Evolutionary conservation across 2,888 invertebrate genomes (phyloP), one percentile per base, ranked within the genome.

Genomic region (Sisyra terminalis): DNA sequence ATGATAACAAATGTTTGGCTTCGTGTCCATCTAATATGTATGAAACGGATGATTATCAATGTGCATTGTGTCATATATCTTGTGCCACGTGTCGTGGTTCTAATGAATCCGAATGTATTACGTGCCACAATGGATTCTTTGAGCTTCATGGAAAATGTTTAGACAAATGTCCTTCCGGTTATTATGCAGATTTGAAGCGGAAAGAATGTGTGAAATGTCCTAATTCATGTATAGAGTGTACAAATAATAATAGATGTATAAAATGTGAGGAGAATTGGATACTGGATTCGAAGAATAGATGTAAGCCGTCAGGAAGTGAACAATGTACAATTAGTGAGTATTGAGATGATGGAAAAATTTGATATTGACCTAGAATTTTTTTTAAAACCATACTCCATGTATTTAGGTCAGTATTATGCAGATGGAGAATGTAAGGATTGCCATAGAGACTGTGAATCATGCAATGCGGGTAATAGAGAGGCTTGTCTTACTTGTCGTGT

Each of bases 41-140:
- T 56, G 89, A 89, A 63, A 86, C 85, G 2, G 83, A 87, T 53
- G 87, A 89, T 58, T 85, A 88, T 61, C 77, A 74, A 55, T 88
- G 88, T 59, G 74, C 78, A 29, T 71, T 76, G 40, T 88, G 88
- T 56, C 84, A 88, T 61, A 62, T 74, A 40, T 73, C 79, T 16
- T 88, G 88, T 58, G 79, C 80, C 53, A 82, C 85, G 16, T 88
- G 88, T 59, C 75, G 73, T 50, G 87, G 86, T 24, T 73, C 82
- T 11, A 74, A 76, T 29, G 78, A 79, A 53, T 69, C 75, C 16
- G 81, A 86, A 54, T 90, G 89, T 63, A 80, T 87, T 51, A 75
- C 80, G 10, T 90, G 90, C 62, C 77, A 77, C 46, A 65, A 75
- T 30, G 78, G 80, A 39, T 72, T 72, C 46, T 84, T 75, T 57